phyloP scores from a whole-genome alignment of 2,888 invertebrate genomes.

The Polydrusus cervinus region DNA sequence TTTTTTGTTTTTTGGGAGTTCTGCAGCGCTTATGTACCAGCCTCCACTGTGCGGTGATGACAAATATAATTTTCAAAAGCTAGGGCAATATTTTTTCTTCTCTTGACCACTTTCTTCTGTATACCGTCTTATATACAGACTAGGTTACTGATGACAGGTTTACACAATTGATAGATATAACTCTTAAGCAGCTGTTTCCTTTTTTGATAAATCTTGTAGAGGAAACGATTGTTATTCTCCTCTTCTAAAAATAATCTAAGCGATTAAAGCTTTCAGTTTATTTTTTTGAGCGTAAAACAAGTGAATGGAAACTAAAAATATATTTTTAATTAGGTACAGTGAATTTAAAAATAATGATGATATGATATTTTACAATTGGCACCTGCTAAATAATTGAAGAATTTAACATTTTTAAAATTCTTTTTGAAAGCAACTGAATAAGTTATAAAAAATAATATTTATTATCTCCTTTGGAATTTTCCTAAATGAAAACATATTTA shows the following conservation, averaged over 20 bases:
- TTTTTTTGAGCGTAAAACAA: background rate
- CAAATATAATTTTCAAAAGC: no score
- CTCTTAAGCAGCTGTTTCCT: no score
- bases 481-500: background rate
- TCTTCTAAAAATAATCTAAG: background rate
- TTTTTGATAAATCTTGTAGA: background rate
- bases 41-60: no score
- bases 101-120: no score
- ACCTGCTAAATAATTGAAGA: background rate
- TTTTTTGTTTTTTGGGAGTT: no score
- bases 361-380: background rate
- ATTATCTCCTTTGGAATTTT: background rate
- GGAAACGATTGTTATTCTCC: background rate
- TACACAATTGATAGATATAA: no score
- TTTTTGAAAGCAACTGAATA: background rate
- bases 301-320: slow-evolving; percentile 9
- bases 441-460: background rate
- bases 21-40: no score
- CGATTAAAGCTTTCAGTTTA: slow-evolving; percentile 2
- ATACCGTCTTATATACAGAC: no score
- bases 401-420: background rate
- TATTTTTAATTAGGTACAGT: background rate
- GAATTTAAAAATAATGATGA: slow-evolving; percentile 10
- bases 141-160: no score
- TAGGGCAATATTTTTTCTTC: no score